Percentiles rank a stretch among this genome's conserved stretches.
Evolutionary conservation across 2,797 vertebrate genomes (phyloP).

Genomic region (Lepilemur ruficaudatus): DNA sequence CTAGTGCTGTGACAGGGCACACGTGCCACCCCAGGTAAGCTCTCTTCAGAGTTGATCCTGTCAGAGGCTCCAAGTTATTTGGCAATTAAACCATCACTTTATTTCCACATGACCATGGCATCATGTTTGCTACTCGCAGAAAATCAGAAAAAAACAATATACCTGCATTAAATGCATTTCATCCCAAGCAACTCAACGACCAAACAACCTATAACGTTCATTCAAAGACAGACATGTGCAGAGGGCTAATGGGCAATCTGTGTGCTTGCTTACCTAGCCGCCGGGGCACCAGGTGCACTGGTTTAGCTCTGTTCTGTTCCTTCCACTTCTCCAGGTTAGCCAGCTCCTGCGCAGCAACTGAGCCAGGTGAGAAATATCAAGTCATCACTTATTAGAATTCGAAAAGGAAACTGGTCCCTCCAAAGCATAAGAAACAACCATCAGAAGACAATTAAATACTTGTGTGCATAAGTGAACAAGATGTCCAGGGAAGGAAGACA

Average conservation of each 20-base stretch:
- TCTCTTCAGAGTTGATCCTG: conserved; percentile 25
- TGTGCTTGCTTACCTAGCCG: conserved; percentile 86
- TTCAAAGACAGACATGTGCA: neutral
- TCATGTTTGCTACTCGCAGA: neutral
- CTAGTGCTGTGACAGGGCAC: neutral
- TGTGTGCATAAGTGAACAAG: neutral
- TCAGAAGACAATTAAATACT: neutral
- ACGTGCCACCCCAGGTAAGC: neutral
- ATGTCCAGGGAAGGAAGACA: neutral
- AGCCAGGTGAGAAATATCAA: conserved; percentile 53
- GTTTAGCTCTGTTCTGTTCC: conserved; percentile 79
- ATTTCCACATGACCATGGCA: neutral
- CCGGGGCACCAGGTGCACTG: conserved; percentile 83
- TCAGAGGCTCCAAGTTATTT: conserved; percentile 52
- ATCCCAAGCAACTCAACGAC: neutral
- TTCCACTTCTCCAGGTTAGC: conserved; percentile 83
- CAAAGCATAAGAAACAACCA: neutral
- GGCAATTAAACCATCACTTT: conserved; percentile 46
- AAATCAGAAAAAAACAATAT: neutral
- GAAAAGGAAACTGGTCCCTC: neutral
- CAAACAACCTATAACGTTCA: neutral
- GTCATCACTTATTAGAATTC: neutral
- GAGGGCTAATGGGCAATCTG: neutral
- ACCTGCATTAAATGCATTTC: neutral
- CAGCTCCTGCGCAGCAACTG: conserved; percentile 89